These are phyloP conservation scores for Psophia crepitans DNA, from an alignment of 2,113 vertebrate species.

Conservation along the genomic window DNA sequence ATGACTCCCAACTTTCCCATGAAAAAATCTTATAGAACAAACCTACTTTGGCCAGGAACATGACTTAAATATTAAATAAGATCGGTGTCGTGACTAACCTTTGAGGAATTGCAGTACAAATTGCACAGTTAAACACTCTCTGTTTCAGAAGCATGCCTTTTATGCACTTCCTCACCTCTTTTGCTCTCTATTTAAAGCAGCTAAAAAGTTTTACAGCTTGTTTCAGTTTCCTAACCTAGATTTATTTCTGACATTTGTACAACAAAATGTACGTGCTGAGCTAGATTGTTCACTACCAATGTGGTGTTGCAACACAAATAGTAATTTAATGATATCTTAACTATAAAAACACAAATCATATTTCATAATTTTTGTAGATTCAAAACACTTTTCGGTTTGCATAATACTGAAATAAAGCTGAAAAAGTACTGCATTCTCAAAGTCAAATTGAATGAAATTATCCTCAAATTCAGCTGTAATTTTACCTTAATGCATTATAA, in stretches of 20 bases:
- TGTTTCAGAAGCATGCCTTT: not conserved
- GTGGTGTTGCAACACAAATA: not conserved
- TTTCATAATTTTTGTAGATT: not conserved
- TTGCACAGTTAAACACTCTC: not conserved
- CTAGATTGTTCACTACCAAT: not conserved
- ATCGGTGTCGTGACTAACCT: not conserved
- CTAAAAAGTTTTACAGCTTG: not conserved
- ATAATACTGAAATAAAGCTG: not conserved
- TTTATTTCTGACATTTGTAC: not conserved
- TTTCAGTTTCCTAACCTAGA: not conserved
- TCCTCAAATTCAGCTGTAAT: slow-evolving; percentile 27
- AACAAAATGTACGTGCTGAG: not conserved
- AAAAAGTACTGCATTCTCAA: not conserved
- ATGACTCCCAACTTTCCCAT: not conserved
- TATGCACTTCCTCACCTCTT: not conserved
- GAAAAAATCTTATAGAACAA: not conserved
- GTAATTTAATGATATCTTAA: not conserved
- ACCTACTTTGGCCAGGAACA: not conserved
- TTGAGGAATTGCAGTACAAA: not conserved
- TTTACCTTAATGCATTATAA: slow-evolving; percentile 48
- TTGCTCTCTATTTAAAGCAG: not conserved
- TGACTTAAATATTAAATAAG: not conserved
- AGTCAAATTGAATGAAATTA: slow-evolving; percentile 32
- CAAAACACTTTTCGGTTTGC: not conserved
- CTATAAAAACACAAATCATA: not conserved